These are phyloP conservation scores for Anisognathus igniventris DNA, from an alignment of 2,797 vertebrate species.

Conservation along the genomic window DNA sequence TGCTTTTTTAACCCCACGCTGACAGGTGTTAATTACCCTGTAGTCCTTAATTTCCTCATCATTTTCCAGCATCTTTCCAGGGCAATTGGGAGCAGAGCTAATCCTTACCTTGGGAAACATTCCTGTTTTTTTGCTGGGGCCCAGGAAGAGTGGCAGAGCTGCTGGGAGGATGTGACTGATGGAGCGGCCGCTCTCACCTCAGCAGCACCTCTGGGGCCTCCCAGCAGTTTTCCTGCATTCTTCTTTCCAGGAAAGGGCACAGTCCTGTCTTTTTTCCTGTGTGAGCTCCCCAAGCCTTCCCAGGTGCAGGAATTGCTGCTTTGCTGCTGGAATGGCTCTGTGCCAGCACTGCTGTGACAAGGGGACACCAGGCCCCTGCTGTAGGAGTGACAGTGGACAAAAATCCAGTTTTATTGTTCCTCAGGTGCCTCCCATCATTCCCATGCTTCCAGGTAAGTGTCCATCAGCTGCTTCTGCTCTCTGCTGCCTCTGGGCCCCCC, in stretches of 20 bases:
- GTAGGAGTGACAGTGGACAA: not conserved
- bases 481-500: not conserved
- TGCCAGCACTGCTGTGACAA: not conserved
- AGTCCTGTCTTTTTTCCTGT: not conserved
- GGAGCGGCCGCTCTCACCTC: not conserved
- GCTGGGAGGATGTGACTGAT: not conserved
- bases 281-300: not conserved
- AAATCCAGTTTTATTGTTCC: not conserved
- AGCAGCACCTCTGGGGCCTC: not conserved
- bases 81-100: not conserved
- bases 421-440: not conserved
- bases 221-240: not conserved
- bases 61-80: not conserved
- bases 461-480: not conserved
- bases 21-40: not conserved
- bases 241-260: not conserved
- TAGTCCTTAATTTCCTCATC: not conserved
- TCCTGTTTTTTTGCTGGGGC: not conserved
- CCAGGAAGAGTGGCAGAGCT: not conserved
- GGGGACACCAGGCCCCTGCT: not conserved
- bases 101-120: not conserved
- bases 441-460: not conserved
- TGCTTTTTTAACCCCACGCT: not conserved
- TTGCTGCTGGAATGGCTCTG: not conserved
- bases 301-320: not conserved